phyloP scores from a whole-genome alignment of 2,888 invertebrate genomes.

The Phalera bucephala region DNA sequence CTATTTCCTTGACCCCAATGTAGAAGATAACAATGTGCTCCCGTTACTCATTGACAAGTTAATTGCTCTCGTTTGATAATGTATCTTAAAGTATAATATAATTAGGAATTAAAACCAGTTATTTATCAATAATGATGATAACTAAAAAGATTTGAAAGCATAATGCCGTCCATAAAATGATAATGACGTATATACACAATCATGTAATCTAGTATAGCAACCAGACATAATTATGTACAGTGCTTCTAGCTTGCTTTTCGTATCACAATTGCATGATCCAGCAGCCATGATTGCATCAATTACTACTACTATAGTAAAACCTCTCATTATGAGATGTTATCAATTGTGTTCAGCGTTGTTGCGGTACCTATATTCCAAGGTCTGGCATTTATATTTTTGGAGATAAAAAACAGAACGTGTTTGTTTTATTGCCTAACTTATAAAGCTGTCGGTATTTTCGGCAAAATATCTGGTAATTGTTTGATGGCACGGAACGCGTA shows the following conservation, averaged over 20 bases:
- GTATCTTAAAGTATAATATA: slow-evolving; percentile 3
- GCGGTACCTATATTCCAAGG: slow-evolving; percentile 6
- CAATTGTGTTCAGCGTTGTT: slow-evolving; percentile 5
- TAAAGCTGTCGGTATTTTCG: background rate
- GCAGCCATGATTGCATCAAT: slow-evolving; percentile 10
- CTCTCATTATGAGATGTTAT: slow-evolving; percentile 19
- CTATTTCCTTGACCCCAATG: slow-evolving; percentile 16
- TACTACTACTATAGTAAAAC: slow-evolving; percentile 16
- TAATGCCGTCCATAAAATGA: slow-evolving; percentile 2
- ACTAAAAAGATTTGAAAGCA: slow-evolving; percentile 2
- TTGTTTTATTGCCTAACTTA: background rate
- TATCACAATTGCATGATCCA: slow-evolving; percentile 23
- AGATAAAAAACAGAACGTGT: slow-evolving; percentile 1
- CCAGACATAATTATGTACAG: background rate
- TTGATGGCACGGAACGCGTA: slow-evolving; percentile 7
- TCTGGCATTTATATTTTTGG: slow-evolving; percentile 2
- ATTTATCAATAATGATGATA: slow-evolving; percentile 9
- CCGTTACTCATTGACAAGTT: slow-evolving; percentile 35
- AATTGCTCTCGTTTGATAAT: slow-evolving; percentile 27
- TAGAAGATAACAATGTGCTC: slow-evolving; percentile 10
- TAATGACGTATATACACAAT: slow-evolving; percentile 4
- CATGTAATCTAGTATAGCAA: slow-evolving; percentile 6
- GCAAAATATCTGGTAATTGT: slow-evolving; percentile 2
- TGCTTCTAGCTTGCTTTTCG: slow-evolving; percentile 11
- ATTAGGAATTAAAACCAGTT: background rate